Conservation (phyloP, 92 coral and sea anemone genomes). For the Montipora capitata region DNA sequence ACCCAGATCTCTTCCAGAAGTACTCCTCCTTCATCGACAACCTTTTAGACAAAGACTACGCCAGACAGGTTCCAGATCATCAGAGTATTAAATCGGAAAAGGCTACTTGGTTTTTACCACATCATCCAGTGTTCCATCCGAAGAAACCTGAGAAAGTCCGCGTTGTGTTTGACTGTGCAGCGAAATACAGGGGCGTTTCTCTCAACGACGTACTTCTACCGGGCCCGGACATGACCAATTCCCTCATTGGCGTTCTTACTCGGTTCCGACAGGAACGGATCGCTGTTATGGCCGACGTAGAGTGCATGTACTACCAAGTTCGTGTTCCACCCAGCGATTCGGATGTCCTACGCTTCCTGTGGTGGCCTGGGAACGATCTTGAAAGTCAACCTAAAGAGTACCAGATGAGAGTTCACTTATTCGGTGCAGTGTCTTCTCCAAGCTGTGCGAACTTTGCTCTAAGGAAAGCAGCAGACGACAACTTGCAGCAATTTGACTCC, state of each 20-base stretch:
- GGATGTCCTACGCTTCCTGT: too few relatives aligned
- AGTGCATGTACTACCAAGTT: too few relatives aligned
- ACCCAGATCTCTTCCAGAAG: constrained; percentile 13
- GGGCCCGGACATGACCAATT: constrained; percentile 46
- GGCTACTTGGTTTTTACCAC: constrained; percentile 5
- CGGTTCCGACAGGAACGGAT: constrained; percentile 24
- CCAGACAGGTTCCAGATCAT: constrained; percentile 21
- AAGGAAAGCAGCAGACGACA: too few relatives aligned
- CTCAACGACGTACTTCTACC: constrained; percentile 30
- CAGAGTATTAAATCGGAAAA: not conserved
- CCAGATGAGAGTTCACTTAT: too few relatives aligned
- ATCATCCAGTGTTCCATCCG: constrained; percentile 1
- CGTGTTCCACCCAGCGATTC: too few relatives aligned
- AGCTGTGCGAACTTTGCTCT: too few relatives aligned
- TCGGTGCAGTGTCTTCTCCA: too few relatives aligned
- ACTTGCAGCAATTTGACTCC: too few relatives aligned
- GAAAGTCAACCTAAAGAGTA: too few relatives aligned
- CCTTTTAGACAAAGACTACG: constrained; percentile 19
- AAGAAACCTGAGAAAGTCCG: constrained; percentile 6
- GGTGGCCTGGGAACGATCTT: too few relatives aligned
- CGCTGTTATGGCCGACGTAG: constrained; percentile 24
- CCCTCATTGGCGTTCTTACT: constrained; percentile 37
- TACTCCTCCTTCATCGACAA: constrained; percentile 37
- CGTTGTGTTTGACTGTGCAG: not conserved
- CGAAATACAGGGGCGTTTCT: constrained; percentile 22